Evolutionary conservation across 2,888 invertebrate genomes (phyloP).

Genomic region (Altica lythri): DNA sequence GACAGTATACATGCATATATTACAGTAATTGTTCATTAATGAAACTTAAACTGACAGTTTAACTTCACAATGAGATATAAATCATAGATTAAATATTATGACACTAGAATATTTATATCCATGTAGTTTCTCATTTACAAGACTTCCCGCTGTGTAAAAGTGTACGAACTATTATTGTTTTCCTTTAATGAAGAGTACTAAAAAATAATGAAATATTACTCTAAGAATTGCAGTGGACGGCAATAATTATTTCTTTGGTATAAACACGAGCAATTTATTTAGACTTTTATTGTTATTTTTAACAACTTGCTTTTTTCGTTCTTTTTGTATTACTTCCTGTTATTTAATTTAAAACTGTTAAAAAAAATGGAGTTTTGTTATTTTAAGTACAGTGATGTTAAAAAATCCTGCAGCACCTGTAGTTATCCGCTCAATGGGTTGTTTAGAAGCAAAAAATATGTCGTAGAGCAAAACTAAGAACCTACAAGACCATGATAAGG

Average conservation of each 20-base stretch:
- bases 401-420: too few relatives aligned
- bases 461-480: too few relatives aligned
- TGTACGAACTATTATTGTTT: slow-evolving; percentile 27
- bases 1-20: too few relatives aligned
- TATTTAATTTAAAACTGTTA: not conserved
- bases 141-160: slow-evolving; percentile 28
- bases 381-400: too few relatives aligned
- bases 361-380: too few relatives aligned
- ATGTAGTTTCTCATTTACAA: slow-evolving; percentile 36
- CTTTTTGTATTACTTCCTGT: too few relatives aligned
- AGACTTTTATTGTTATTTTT: slow-evolving; percentile 10
- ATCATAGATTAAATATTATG: slow-evolving; percentile 36
- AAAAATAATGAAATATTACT: slow-evolving; percentile 25
- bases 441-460: too few relatives aligned
- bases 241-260: slow-evolving; percentile 23
- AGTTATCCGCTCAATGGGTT: too few relatives aligned
- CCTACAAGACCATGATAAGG: too few relatives aligned
- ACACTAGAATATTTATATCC: slow-evolving; percentile 36
- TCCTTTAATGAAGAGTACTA: slow-evolving; percentile 24
- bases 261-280: slow-evolving; percentile 15
- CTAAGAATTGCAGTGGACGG: slow-evolving; percentile 10
- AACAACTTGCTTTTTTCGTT: too few relatives aligned
- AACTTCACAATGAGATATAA: slow-evolving; percentile 33
- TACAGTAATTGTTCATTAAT: slow-evolving; percentile 34
- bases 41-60: slow-evolving; percentile 27